Evolutionary conservation across 2,797 vertebrate species (phyloP).

Genomic region (Poecilia gillii): DNA sequence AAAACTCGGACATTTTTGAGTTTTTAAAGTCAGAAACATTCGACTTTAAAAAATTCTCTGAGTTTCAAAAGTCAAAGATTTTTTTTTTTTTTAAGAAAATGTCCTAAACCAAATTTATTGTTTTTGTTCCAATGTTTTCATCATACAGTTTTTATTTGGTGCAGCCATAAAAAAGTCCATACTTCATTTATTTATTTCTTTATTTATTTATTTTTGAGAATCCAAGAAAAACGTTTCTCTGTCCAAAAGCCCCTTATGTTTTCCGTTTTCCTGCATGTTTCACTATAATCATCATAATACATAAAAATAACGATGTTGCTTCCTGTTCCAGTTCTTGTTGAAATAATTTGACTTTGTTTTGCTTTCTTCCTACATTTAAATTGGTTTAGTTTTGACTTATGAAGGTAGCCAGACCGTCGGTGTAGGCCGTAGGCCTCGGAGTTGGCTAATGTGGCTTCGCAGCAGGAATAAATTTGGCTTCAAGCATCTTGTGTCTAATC

Average conservation of each 20-base stretch:
- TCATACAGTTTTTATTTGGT: too few relatives aligned
- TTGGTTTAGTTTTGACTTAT: conserved; percentile 2
- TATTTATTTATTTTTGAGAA: too few relatives aligned
- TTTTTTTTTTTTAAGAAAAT: too few relatives aligned
- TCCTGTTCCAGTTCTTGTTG: neutral
- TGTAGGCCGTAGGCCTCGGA: conserved; percentile 48
- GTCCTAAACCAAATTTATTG: too few relatives aligned
- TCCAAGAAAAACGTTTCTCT: neutral
- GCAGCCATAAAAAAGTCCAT: too few relatives aligned
- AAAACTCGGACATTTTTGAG: too few relatives aligned
- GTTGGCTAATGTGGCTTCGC: conserved; percentile 69
- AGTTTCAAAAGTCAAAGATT: too few relatives aligned
- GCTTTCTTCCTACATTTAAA: neutral
- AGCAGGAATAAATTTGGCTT: conserved; percentile 53
- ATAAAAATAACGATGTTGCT: neutral
- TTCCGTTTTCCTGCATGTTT: too few relatives aligned
- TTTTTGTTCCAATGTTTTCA: too few relatives aligned
- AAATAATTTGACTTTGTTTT: neutral
- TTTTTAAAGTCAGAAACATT: too few relatives aligned
- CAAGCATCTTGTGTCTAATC: conserved; percentile 57
- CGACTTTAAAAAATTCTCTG: too few relatives aligned
- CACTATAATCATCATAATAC: neutral
- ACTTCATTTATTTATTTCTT: too few relatives aligned
- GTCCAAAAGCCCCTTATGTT: neutral
- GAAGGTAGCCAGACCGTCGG: conserved; percentile 22